Evolutionary conservation across 2,113 vertebrate genomes (phyloP), one percentile per base, ranked within the genome.

Genomic region (Callopanchax toddi): DNA sequence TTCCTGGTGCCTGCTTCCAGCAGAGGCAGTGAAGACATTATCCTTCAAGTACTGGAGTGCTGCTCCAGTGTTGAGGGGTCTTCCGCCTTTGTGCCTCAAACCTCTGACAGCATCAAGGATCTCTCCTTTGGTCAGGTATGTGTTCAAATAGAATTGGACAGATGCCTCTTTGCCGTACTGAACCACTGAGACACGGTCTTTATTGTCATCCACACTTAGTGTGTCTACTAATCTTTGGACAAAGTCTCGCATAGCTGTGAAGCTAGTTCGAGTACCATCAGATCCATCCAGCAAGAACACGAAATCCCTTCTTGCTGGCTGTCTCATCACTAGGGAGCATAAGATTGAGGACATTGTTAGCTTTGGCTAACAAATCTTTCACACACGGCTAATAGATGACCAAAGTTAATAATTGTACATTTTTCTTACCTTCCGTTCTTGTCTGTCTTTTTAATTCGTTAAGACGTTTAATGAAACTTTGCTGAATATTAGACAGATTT

Each of bases 1-100:
- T 16, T 94, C 91, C 2, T 90, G 87, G 0, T 88, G 91, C 37
- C 95, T 93, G 81, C 94, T 94, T 13, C 95, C 95, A 0, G 93
- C 87, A 0, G 90, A 85, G 54, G 51, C 81, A 43, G 92, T 93
- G 2, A 95, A 95, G 23, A 95, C 70, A 16, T 90, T 75, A 10
- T 83, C 88, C 77, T 71, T 43, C 0, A 91, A 85, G 1, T 90
- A 92, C 21, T 93, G 90, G 59, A 95, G 87, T 36, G 84, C 84
- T 0, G 78, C 87, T 65, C 94, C 95, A 17, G 93, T 80, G 48
- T 95, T 94, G 61, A 95, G 89, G 9, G 83, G 17, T 67, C 76
- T 91, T 57, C 87, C 79, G 1, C 79, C 69, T 66, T 57, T 88
- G 70, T 72, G 66, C 36, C 57, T 74, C 54, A 88, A 42, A 1